Evolutionary conservation across 2,113 vertebrate genomes (phyloP).

Genomic region (Percina caprodes): DNA sequence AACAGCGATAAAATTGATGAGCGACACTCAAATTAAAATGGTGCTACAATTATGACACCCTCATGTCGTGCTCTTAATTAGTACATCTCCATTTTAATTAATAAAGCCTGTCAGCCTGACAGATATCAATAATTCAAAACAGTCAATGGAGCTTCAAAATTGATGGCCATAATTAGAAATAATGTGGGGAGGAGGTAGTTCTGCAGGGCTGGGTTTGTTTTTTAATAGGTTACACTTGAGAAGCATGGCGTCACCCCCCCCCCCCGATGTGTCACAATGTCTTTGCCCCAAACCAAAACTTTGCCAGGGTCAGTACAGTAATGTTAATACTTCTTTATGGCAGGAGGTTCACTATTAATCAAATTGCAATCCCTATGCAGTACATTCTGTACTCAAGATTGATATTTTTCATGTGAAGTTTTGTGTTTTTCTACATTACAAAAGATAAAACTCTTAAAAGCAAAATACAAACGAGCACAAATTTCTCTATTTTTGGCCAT

Average conservation of each 20-base stretch:
- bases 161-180: constrained; percentile 77
- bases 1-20: constrained; percentile 73
- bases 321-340: constrained; percentile 24
- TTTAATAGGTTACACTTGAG: constrained; percentile 71
- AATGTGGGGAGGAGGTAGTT: constrained; percentile 35
- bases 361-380: not conserved
- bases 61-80: constrained; percentile 76
- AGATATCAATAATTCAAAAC: constrained; percentile 77
- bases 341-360: constrained; percentile 10
- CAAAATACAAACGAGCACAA: not conserved
- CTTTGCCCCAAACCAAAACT: constrained; percentile 68
- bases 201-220: constrained; percentile 50
- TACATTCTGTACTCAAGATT: not conserved
- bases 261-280: constrained; percentile 37
- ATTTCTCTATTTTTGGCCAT: not conserved
- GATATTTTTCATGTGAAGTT: not conserved
- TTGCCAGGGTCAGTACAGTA: constrained; percentile 14
- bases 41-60: constrained; percentile 73
- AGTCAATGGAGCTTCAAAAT: constrained; percentile 65
- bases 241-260: constrained; percentile 4
- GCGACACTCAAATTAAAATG: constrained; percentile 76
- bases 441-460: not conserved
- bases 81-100: constrained; percentile 81
- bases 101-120: constrained; percentile 74
- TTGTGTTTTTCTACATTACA: not conserved